Base-by-base conservation (phyloP, 2,888 invertebrate species). In the Bellardia bayeri region DNA sequence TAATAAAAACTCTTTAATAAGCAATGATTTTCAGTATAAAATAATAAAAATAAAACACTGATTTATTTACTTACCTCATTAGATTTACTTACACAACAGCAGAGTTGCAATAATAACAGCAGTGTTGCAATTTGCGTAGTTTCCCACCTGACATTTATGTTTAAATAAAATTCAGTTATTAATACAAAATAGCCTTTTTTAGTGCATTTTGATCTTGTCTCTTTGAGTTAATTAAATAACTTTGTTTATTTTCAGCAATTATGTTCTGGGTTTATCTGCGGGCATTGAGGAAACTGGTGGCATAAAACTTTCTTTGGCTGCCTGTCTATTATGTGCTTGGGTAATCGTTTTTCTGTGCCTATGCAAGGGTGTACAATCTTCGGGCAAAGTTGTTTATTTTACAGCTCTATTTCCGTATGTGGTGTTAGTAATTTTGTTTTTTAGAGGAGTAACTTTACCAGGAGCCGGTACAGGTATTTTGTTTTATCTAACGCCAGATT, bases 401-500 rank as follows among this genome's bases (percentile, higher is more conserved):
- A 97, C 96, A 37, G 97, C 96, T 16, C 94, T 97, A 14, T 96
- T 97, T 90, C 97, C 97, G 5, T 97, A 97, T 91, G 95, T 96
- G 71, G 96, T 97, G 30, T 93, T 97, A 90, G 96, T 96, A 33
- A 96, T 97, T 90, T 94, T 98, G 80, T 96, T 98, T 90, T 95
- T 97, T 87, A 95, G 97, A 2, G 97, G 97, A 0, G 96, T 97
- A 6, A 96, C 97, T 1, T 94, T 98, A 75, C 97, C 97, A 0
- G 98, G 97, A 14, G 97, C 97, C 9, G 94, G 95, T 1, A 95
- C 96, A 54, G 98, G 97, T 2, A 96, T 98, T 81, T 92, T 96
- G 4, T 97, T 96, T 92, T 98, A 97, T 92, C 94, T 98, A 74
- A 96, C 96, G 63, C 97, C 97, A 2, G 96, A 97, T 90, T 97